phyloP scores from a whole-genome alignment of 2,113 vertebrate species.

The Murina feae region DNA sequence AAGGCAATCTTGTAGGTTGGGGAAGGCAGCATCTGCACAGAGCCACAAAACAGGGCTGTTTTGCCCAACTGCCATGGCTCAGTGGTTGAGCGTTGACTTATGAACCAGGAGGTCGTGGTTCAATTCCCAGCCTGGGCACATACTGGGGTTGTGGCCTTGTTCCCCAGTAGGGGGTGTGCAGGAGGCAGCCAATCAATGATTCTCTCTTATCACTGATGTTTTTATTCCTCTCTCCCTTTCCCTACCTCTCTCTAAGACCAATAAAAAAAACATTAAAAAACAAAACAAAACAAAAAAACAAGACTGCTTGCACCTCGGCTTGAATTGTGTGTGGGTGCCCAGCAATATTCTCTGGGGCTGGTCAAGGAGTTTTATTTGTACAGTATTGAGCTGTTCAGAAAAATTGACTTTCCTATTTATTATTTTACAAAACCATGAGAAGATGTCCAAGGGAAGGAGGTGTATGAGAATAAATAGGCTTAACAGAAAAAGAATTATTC shows the following conservation, averaged over 20 bases:
- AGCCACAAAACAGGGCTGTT: background rate
- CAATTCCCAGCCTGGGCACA: too few relatives aligned
- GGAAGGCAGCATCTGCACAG: background rate
- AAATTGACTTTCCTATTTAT: slow-evolving; percentile 7
- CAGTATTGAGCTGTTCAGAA: background rate
- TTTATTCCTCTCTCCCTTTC: too few relatives aligned
- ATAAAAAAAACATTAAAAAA: too few relatives aligned
- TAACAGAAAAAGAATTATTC: background rate
- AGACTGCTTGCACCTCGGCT: background rate
- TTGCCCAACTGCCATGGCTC: too few relatives aligned
- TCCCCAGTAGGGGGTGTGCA: too few relatives aligned
- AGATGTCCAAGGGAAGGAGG: background rate
- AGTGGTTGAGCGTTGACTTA: too few relatives aligned
- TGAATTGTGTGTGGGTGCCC: background rate
- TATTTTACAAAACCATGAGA: slow-evolving; percentile 39
- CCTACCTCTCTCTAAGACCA: too few relatives aligned
- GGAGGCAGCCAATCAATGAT: too few relatives aligned
- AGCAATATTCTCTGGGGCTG: background rate
- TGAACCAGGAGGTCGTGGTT: too few relatives aligned
- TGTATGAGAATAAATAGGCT: background rate
- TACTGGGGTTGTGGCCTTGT: too few relatives aligned
- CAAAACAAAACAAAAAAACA: background rate
- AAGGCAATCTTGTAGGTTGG: background rate
- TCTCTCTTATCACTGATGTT: too few relatives aligned
- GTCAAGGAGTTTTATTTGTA: slow-evolving; percentile 5